phyloP scores from a whole-genome alignment of 2,888 invertebrate species.

The Limnephilus auricula region DNA sequence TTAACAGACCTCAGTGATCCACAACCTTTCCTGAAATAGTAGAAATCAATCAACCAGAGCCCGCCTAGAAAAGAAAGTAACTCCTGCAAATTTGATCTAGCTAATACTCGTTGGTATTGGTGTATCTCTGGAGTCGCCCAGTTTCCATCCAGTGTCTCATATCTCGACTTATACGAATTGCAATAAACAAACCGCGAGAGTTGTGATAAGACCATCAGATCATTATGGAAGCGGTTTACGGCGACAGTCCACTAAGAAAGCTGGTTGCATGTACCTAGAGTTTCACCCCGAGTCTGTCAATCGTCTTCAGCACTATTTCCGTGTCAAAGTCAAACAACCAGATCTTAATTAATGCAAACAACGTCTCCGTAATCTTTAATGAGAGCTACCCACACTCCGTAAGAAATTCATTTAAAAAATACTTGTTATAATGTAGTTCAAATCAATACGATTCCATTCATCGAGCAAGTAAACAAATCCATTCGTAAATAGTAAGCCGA shows the following conservation, averaged over 20 bases:
- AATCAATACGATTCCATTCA: no score
- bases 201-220: background rate
- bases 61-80: no score
- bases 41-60: no score
- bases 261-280: background rate
- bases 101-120: background rate
- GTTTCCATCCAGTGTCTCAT: background rate
- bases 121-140: background rate
- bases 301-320: slow-evolving; percentile 22
- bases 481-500: background rate
- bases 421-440: background rate
- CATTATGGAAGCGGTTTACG: background rate
- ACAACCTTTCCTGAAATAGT: no score
- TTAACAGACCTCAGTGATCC: no score
- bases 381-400: background rate
- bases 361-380: background rate
- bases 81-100: no score
- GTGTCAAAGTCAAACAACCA: slow-evolving; percentile 18
- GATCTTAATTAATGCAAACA: slow-evolving; percentile 21
- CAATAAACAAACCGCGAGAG: background rate
- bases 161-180: background rate
- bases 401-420: background rate
- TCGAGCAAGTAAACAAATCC: background rate
- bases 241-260: slow-evolving; percentile 18
- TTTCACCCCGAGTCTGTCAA: slow-evolving; percentile 26